Percentiles rank a stretch among this genome's conserved stretches.
Conservation (phyloP, 2,797 vertebrate genomes). For the Enteromius trimaculatus region DNA sequence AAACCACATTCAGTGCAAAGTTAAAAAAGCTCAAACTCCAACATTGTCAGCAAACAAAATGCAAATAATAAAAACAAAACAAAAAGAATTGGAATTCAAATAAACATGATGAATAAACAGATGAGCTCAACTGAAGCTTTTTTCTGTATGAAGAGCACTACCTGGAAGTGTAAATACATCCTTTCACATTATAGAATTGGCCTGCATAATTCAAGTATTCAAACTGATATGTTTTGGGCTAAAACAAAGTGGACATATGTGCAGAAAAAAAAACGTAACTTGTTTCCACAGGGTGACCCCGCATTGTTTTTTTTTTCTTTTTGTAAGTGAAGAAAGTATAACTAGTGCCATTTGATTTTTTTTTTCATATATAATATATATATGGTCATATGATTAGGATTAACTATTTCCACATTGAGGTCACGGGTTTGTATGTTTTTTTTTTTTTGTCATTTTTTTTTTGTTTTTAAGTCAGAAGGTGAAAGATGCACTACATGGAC, state of each 20-base stretch:
- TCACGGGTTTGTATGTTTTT: slow-evolving; percentile 73
- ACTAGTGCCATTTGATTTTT: slow-evolving; percentile 86
- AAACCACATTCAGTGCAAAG: slow-evolving; percentile 97
- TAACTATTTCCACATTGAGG: slow-evolving; percentile 80
- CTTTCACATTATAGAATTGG: slow-evolving; percentile 99
- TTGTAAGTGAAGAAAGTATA: slow-evolving; percentile 89
- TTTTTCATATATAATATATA: slow-evolving; percentile 55
- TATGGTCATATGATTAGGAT: slow-evolving; percentile 68
- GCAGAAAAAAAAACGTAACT: slow-evolving; percentile 90
- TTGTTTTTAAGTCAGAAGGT: slow-evolving; percentile 69
- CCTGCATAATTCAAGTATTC: slow-evolving; percentile 99
- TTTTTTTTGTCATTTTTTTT: slow-evolving; percentile 36
- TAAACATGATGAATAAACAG: slow-evolving; percentile 89
- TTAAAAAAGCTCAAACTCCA: slow-evolving; percentile 91
- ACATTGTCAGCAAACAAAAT: slow-evolving; percentile 86
- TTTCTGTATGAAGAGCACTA: slow-evolving; percentile 92
- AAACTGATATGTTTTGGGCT: slow-evolving; percentile 99
- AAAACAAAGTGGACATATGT: slow-evolving; percentile 99
- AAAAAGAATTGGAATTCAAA: slow-evolving; percentile 86
- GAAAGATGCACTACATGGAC: slow-evolving; percentile 86
- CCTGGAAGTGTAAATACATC: slow-evolving; percentile 98
- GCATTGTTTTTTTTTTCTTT: slow-evolving; percentile 69
- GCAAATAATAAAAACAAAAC: slow-evolving; percentile 66
- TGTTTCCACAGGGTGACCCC: slow-evolving; percentile 93
- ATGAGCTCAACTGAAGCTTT: slow-evolving; percentile 89